Percentiles rank a stretch among this genome's conserved stretches.
These are phyloP conservation scores for Pristionchus arcanus DNA, from an alignment of 2,888 invertebrate species.

Conservation along the genomic window DNA sequence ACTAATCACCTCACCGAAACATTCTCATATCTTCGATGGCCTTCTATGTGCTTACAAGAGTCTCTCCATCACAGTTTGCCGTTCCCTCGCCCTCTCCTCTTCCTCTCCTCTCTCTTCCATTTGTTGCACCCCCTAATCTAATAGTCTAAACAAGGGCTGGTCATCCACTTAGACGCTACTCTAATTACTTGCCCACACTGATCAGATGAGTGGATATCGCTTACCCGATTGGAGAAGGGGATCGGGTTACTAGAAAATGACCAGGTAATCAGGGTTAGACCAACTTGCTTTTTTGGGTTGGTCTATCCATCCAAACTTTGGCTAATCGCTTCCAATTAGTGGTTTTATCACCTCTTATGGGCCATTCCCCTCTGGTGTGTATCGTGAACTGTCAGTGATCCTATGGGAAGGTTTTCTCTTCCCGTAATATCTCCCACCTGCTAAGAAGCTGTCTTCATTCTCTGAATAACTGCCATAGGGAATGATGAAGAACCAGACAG, in stretches of 20 bases:
- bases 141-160: slow-evolving; percentile 44
- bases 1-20: not conserved
- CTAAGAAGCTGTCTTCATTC: not conserved
- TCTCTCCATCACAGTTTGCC: not conserved
- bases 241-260: slow-evolving; percentile 1
- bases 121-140: slow-evolving; percentile 43
- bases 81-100: slow-evolving; percentile 13
- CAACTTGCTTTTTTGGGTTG: no score
- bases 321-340: not conserved
- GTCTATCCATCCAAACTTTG: no score
- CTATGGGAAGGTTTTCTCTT: not conserved
- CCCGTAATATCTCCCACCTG: slow-evolving; percentile 4
- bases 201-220: slow-evolving; percentile 42
- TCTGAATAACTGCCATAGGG: slow-evolving; percentile 4
- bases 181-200: slow-evolving; percentile 41
- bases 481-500: not conserved
- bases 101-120: not conserved
- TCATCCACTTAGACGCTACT: slow-evolving; percentile 29
- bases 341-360: not conserved
- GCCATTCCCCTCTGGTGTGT: not conserved
- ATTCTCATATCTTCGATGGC: not conserved
- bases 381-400: not conserved
- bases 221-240: not conserved
- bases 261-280: not conserved
- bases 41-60: not conserved